phyloP scores from a whole-genome alignment of 2,888 invertebrate species.

The Crematogaster levior region DNA sequence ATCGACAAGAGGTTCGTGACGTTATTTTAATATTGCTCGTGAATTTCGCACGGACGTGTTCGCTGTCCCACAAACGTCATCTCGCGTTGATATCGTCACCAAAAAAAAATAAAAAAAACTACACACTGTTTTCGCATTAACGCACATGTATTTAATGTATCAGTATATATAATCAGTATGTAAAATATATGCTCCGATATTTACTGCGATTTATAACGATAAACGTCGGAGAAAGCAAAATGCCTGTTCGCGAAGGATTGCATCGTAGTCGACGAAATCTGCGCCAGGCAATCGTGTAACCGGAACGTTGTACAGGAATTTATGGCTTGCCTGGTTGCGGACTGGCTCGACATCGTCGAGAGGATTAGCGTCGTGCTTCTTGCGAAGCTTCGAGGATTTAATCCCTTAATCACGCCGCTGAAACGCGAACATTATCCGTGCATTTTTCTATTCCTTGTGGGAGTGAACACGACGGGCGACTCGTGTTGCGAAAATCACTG shows the following conservation, averaged over 20 bases:
- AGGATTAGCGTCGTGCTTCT: slow-evolving; percentile 59
- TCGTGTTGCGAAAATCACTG: background rate
- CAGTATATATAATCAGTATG: background rate
- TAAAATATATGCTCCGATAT: background rate
- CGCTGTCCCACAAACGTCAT: slow-evolving; percentile 43
- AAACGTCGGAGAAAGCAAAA: background rate
- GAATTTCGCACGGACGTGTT: slow-evolving; percentile 42
- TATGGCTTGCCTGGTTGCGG: slow-evolving; percentile 32
- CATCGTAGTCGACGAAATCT: slow-evolving; percentile 17
- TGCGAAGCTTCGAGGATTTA: slow-evolving; percentile 62
- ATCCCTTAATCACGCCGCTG: slow-evolving; percentile 60
- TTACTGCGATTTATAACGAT: background rate
- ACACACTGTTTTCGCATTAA: background rate
- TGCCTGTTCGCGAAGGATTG: background rate
- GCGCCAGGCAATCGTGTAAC: slow-evolving; percentile 32
- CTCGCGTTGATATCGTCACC: background rate
- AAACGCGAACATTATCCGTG: slow-evolving; percentile 54
- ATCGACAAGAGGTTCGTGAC: slow-evolving; percentile 52
- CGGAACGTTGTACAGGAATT: slow-evolving; percentile 34
- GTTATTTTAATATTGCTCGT: slow-evolving; percentile 66
- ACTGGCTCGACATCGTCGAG: slow-evolving; percentile 47
- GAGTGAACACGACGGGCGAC: background rate
- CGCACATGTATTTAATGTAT: background rate
- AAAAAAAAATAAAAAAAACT: background rate
- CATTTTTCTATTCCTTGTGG: slow-evolving; percentile 50